Conservation (phyloP, 2,797 vertebrate species). For the Enoplosus armatus region DNA sequence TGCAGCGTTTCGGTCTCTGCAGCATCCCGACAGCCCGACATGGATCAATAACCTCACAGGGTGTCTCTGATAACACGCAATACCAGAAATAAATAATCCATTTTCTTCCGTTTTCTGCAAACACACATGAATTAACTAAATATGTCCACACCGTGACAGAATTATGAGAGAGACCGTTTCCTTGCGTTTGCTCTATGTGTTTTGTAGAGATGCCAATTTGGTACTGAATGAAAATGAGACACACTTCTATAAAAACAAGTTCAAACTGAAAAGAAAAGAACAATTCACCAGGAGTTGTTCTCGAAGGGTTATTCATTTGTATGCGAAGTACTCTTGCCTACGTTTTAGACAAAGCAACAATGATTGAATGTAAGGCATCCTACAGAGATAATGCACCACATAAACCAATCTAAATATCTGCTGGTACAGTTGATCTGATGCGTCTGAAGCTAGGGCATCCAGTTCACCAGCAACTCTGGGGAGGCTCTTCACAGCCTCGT, state of each 20-base stretch:
- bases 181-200: neutral
- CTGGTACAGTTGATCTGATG: neutral
- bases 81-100: neutral
- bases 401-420: neutral
- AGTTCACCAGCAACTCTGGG: constrained; percentile 14
- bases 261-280: neutral
- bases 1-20: constrained; percentile 34
- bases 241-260: neutral
- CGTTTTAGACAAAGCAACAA: too few relatives aligned
- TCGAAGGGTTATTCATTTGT: neutral
- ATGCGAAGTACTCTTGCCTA: neutral
- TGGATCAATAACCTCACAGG: constrained; percentile 48
- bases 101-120: neutral
- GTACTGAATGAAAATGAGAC: neutral
- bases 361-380: neutral
- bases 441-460: constrained; percentile 1
- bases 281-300: neutral
- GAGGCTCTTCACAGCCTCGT: constrained; percentile 28
- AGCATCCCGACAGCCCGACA: constrained; percentile 16
- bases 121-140: neutral
- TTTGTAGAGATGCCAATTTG: neutral
- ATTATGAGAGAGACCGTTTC: neutral
- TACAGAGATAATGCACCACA: neutral
- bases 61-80: neutral
- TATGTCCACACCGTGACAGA: neutral